Conservation (phyloP, 2,888 invertebrate genomes). For the Diarsia dahlii region DNA sequence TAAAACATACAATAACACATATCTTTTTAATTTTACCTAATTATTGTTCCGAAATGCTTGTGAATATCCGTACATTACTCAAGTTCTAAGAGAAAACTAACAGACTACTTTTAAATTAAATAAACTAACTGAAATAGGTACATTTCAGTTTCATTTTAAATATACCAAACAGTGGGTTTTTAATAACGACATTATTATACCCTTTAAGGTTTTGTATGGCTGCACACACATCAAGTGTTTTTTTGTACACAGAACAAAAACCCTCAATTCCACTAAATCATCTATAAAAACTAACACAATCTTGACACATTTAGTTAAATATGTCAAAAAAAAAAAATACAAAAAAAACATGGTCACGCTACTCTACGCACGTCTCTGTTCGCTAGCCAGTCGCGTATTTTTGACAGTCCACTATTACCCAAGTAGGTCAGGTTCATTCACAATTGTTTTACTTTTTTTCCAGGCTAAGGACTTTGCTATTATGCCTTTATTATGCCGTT, state of each 20-base stretch:
- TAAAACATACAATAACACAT: no score
- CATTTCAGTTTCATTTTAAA: background rate
- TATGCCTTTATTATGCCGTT: conserved; percentile 28
- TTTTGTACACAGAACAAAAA: background rate
- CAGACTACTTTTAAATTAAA: background rate
- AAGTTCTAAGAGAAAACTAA: no score
- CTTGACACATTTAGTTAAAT: conserved; percentile 35
- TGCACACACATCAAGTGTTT: no score
- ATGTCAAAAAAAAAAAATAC: conserved; percentile 19
- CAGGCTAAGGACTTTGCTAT: conserved; percentile 60
- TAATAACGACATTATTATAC: background rate
- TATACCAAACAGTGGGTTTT: background rate
- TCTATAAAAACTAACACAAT: background rate
- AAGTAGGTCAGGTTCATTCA: conserved; percentile 68
- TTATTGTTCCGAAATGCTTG: background rate
- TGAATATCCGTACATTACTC: background rate
- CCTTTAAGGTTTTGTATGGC: background rate
- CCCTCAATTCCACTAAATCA: background rate
- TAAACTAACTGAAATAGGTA: background rate
- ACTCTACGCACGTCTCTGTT: conserved; percentile 48
- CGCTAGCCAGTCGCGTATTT: conserved; percentile 33
- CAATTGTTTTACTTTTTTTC: conserved; percentile 49
- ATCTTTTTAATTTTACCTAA: no score
- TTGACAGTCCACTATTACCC: conserved; percentile 50
- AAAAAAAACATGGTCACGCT: conserved; percentile 9